Base-by-base conservation (phyloP, 2,113 vertebrate genomes). In the Hippocampus abdominalis region DNA sequence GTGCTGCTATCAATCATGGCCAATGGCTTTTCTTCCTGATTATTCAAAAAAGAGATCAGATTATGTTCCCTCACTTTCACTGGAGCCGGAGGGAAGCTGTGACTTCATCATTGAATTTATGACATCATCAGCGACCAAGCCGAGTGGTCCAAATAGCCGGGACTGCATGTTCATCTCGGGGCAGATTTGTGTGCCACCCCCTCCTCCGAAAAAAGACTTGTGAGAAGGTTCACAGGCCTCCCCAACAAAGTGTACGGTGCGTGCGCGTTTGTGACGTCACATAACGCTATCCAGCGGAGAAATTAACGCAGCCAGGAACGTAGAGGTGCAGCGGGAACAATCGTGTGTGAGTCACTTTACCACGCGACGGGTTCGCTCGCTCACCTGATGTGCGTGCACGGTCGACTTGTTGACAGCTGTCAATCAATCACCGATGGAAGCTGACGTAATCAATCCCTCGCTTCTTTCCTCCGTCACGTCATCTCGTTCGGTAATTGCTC, bases 341-440 rank as follows among this genome's bases (percentile, higher is more conserved):
- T 25, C 3, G 27, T 6, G 23, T 8, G 40, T 23, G n/a, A 8
- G 23, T 46, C 63, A 46, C 40, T n/a, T 44, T 40, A 64, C 63
- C 11, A 25, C n/a, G 13, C 39, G 62, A n/a, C 40, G 13, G 12
- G 2, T 29, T 59, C 57, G 13, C 27, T 9, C 23, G 20, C n/a
- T 64, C 40, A 64, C 63, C 63, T 64, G 63, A 27, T 48, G 63
- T 42, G 15, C 63, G 63, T 25, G 42, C 40, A n/a, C 13, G 23
- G 63, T 15, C 39, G 40, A 44, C 63, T 46, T 44, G 40, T 64
- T 64, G 63, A 15, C 40, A 25, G 40, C 21, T 64, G 42, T 44
- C 40, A 46, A 4, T 46, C 63, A 64, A 25, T 46, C 13, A 8
- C 27, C 32, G 6, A 7, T 2, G 25, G 13, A 15, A 9, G 15